Evolutionary conservation across 2,888 invertebrate genomes (phyloP).

Genomic region (Acronicta alni): DNA sequence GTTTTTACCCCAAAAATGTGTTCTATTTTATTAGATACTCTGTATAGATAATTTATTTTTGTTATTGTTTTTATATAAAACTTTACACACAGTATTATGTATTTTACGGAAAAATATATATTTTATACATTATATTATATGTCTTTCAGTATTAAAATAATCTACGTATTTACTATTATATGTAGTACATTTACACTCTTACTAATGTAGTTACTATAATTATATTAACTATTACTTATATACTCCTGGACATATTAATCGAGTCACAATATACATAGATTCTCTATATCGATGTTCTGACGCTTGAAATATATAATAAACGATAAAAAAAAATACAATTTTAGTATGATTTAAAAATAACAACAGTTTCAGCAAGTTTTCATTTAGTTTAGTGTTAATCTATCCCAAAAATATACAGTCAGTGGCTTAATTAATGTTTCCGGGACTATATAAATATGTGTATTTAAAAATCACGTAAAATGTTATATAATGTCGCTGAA

Average conservation of each 20-base stretch:
- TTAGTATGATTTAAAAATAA: too few species aligned
- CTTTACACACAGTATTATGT: conserved; percentile 1
- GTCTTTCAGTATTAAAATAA: conserved; percentile 23
- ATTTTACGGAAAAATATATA: too few species aligned
- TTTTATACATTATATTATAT: neutral
- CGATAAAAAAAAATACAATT: too few species aligned
- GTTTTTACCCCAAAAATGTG: neutral
- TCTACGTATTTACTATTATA: conserved; percentile 22
- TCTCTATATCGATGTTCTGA: neutral
- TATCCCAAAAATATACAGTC: neutral
- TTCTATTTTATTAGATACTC: neutral
- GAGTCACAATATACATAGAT: neutral
- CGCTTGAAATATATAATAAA: too few species aligned
- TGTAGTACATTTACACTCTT: conserved; percentile 33
- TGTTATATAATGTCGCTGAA: conserved; percentile 31
- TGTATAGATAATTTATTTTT: conserved; percentile 1
- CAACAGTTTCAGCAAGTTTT: too few species aligned
- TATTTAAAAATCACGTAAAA: conserved; percentile 20
- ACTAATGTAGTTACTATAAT: conserved; percentile 25
- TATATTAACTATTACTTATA: neutral
- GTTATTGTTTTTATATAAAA: neutral
- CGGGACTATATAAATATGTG: conserved; percentile 2
- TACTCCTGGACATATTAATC: neutral
- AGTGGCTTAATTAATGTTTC: neutral
- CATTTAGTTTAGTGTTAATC: too few species aligned